Evolutionary conservation across 2,113 vertebrate species (phyloP).

Genomic region (Sapajus apella): DNA sequence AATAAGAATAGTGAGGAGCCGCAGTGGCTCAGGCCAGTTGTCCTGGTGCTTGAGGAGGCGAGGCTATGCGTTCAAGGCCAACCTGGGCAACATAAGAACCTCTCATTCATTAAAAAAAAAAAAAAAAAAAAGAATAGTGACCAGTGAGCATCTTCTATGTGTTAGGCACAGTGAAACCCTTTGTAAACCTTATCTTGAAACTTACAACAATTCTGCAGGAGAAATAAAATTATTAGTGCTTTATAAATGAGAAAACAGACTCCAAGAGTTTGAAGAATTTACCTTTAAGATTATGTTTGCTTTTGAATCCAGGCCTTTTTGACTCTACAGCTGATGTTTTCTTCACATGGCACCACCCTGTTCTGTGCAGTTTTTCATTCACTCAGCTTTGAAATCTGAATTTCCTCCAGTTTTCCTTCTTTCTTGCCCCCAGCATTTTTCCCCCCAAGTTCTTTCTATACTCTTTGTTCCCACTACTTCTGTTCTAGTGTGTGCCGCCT

Average conservation of each 20-base stretch:
- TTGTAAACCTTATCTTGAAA: background rate
- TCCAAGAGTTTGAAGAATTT: background rate
- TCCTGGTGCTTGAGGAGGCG: too few relatives aligned
- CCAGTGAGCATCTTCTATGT: background rate
- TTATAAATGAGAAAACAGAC: slow-evolving; percentile 14
- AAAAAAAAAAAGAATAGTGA: background rate
- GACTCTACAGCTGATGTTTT: background rate
- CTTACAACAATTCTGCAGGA: background rate
- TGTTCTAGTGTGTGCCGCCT: background rate
- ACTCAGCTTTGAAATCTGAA: background rate
- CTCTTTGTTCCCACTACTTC: background rate
- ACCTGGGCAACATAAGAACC: too few relatives aligned
- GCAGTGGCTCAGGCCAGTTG: too few relatives aligned
- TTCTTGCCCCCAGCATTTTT: background rate
- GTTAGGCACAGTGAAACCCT: background rate
- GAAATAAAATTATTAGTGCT: background rate
- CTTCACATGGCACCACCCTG: accelerated
- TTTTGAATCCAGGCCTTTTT: background rate
- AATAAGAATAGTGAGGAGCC: background rate
- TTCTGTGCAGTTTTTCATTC: background rate
- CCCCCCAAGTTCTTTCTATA: background rate
- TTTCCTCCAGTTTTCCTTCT: background rate
- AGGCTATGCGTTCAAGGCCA: too few relatives aligned
- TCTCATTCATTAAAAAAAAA: too few relatives aligned
- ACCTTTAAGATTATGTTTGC: background rate